A percentile compares a stretch with the other conserved stretches of the same genome.
Conservation (phyloP, 2,888 invertebrate genomes). For the Macrosiphum euphorbiae region DNA sequence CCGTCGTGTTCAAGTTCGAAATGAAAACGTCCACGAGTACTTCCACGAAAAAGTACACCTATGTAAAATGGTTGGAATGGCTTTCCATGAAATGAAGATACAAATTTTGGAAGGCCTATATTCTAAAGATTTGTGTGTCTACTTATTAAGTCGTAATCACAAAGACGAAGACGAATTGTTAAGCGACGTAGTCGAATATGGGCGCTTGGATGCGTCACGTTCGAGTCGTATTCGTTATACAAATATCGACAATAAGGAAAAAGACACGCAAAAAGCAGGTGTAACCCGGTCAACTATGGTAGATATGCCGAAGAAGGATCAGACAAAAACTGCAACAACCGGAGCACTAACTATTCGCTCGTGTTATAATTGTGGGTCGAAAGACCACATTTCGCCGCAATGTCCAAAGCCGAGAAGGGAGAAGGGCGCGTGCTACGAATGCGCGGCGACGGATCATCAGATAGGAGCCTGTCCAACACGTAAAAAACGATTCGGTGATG, state of each 20-base stretch:
- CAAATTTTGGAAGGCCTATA: not conserved
- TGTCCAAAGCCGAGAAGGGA: slow-evolving; percentile 1
- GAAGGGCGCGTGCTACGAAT: slow-evolving; percentile 22
- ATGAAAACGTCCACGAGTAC: not conserved
- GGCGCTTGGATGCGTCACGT: not conserved
- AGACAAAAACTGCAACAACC: not conserved
- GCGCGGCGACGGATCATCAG: not conserved
- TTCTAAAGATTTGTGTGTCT: not conserved
- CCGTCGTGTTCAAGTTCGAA: not conserved
- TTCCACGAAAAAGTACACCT: slow-evolving; percentile 7
- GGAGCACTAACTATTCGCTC: not conserved
- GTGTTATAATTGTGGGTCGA: slow-evolving; percentile 27
- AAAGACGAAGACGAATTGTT: not conserved
- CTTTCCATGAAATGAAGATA: not conserved
- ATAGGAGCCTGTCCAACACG: not conserved
- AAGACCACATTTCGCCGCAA: not conserved
- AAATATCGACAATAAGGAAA: no score
- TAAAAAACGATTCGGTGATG: not conserved
- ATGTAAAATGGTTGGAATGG: not conserved
- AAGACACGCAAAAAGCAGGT: no score
- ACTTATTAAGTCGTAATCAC: not conserved
- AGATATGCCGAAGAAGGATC: not conserved
- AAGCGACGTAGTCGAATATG: not conserved
- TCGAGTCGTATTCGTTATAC: not conserved
- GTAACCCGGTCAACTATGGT: not conserved